Percentiles rank a stretch among this genome's conserved stretches.
phyloP scores from a whole-genome alignment of 2,113 vertebrate genomes.

The Corydoras sp. region DNA sequence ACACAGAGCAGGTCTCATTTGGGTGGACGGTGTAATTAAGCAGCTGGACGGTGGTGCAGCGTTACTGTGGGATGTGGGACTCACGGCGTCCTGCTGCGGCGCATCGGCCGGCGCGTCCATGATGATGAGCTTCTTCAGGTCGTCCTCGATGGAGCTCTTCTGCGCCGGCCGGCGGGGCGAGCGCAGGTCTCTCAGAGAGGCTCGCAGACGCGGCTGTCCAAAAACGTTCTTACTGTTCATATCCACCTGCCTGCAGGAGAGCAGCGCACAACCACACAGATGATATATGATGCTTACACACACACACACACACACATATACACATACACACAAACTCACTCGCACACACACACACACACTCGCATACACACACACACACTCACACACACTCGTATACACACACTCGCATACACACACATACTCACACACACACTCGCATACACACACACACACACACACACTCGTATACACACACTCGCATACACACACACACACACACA shows the following conservation, averaged over 20 bases:
- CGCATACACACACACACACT: too few relatives aligned
- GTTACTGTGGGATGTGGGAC: constrained; percentile 16
- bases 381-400: too few relatives aligned
- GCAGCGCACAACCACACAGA: background rate
- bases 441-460: too few relatives aligned
- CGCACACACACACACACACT: too few relatives aligned
- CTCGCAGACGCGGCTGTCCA: constrained; percentile 81
- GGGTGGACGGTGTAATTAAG: too few relatives aligned
- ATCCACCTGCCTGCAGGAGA: constrained; percentile 72
- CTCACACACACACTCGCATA: too few relatives aligned
- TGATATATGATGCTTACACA: background rate
- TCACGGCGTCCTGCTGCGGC: constrained; percentile 66
- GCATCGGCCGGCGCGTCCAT: constrained; percentile 76
- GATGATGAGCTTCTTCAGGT: constrained; percentile 88
- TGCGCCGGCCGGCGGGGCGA: constrained; percentile 75
- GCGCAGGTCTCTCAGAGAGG: constrained; percentile 82
- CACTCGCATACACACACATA: too few relatives aligned
- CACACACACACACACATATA: background rate
- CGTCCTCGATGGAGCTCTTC: constrained; percentile 87
- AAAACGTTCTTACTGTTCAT: constrained; percentile 82
- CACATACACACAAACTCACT: too few relatives aligned
- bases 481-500: too few relatives aligned
- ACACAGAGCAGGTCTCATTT: too few relatives aligned
- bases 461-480: too few relatives aligned
- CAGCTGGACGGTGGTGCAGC: too few relatives aligned